Evolutionary conservation across 2,113 vertebrate genomes (phyloP), one percentile per base, ranked within the genome.

Genomic region (Ceyx margarethae): DNA sequence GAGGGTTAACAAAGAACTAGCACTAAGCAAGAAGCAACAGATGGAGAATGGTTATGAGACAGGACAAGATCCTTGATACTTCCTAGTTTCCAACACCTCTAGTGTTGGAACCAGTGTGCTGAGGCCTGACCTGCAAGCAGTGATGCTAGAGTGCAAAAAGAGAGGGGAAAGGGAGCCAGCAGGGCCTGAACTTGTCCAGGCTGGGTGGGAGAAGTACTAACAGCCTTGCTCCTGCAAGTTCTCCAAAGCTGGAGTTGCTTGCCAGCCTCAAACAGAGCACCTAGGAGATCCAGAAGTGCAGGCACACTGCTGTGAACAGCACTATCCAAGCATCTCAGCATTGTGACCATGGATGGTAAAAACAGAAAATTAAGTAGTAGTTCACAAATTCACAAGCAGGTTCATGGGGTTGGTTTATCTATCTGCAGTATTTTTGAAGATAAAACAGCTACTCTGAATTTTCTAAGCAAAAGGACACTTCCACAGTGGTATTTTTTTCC

Each of bases 81-180:
- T 50, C 7, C 45, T 60, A 1, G 65, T 28, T 69, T 25, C 17
- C 22, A 68, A 31, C 54, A 64, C 14, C 33, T 16, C 53, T 58
- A 2, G 33, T 33, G 33, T 33, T 33, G 33, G 33, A 33, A 45
- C 10, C 10, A 19, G 23, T n/a, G 3, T 29, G 29, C 42, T 68
- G 67, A 89, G 68, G 22, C 43, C 60, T 28, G 33, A 4, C 50
- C 28, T 83, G 54, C 53, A 35, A 78, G 13, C 33, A 23, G 43
- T 16, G 53, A 64, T 51, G 23, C 23, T 10, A 68, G 8, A 40
- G n/a, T 76, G 22, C 72, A 68, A 64, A 85, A 75, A 65, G 8
- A 53, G 1, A 68, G 37, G 28, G n/a, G 5, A 6, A 45, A 48
- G 17, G 12, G 6, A 4, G 4, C 7, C 19, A 6, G 3, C 6